Evolutionary conservation across 2,113 vertebrate species (phyloP), one percentile per base, ranked within the genome.

Genomic region (Cebidichthys violaceus): DNA sequence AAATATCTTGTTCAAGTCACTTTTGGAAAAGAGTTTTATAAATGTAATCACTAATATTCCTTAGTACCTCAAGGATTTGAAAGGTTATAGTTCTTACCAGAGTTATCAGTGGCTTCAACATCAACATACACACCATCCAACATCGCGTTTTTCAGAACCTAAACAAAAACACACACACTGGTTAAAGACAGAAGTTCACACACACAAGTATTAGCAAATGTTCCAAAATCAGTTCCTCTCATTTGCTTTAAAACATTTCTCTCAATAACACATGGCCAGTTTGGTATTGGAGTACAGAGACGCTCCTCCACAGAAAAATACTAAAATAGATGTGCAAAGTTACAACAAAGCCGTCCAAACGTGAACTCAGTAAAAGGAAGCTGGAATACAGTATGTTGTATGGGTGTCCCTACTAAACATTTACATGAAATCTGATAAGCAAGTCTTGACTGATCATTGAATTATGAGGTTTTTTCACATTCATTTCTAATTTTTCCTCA

Each of bases 141-240:
- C 88, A 96, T 95, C 9, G 84, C 81, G 0, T 61, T 89, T 82
- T 93, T 96, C 15, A 97, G 79, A 41, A 97, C 95, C 97, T 97
- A n/a, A 20, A 68, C 77, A 8, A 6, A 45, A 76, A 78, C 18
- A 6, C 1, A 31, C 1, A 82, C 1, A 45, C 14, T 29, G 9
- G 11, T 35, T 50, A 57, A 64, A 11, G 4, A 33, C 3, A 31
- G 0, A 29, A 37, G 37, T 52, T 35, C 43, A 45, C 1, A 60
- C n/a, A 57, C 20, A 14, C 6, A 18, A 24, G 41, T 43, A 45
- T 20, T 27, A 47, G 4, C 13, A 39, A 39, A 39, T 2, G 37
- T 45, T 45, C 72, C 41, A 14, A 39, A 22, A 52, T 24, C 10
- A 45, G 39, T 31, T 74, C 6, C 45, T 47, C 45, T 47, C 45